phyloP scores from a whole-genome alignment of 2,797 vertebrate species.

The Lacerta viridis region DNA sequence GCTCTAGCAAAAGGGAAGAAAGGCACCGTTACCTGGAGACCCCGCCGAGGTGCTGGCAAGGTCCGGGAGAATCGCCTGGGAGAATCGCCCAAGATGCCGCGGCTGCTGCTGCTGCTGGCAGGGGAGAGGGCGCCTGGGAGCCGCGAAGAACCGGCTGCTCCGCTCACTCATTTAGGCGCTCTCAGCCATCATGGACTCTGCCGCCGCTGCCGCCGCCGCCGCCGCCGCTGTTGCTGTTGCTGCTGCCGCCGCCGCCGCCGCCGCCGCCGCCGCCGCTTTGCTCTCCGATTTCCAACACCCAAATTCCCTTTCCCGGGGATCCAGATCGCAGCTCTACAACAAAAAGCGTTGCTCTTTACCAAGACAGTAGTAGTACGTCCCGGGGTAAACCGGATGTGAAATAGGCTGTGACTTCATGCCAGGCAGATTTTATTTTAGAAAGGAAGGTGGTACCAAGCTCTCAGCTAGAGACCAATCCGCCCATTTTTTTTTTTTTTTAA shows the following conservation, averaged over 20 bases:
- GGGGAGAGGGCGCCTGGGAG: slow-evolving; percentile 84
- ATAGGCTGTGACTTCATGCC: slow-evolving; percentile 90
- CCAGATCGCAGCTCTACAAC: slow-evolving; percentile 79
- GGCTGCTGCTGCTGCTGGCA: slow-evolving; percentile 77
- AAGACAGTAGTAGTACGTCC: slow-evolving; percentile 85
- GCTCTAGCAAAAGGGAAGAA: not conserved
- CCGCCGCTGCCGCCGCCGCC: slow-evolving; percentile 48
- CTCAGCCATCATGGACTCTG: slow-evolving; percentile 88
- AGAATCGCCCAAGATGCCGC: slow-evolving; percentile 82
- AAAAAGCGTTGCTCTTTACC: slow-evolving; percentile 80
- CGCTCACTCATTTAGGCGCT: slow-evolving; percentile 82
- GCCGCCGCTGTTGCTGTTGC: slow-evolving; percentile 7
- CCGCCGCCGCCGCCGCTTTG: slow-evolving; percentile 71
- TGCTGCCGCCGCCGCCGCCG: slow-evolving; percentile 64
- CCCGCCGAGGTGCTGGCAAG: slow-evolving; percentile 67
- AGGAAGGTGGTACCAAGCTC: slow-evolving; percentile 90
- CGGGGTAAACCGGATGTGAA: slow-evolving; percentile 90
- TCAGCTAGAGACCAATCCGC: slow-evolving; percentile 91
- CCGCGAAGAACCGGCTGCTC: slow-evolving; percentile 75
- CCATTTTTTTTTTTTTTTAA: slow-evolving; percentile 80
- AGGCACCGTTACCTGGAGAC: slow-evolving; percentile 79
- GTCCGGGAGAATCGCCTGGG: slow-evolving; percentile 58
- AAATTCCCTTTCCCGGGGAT: slow-evolving; percentile 73
- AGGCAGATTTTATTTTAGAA: slow-evolving; percentile 90
- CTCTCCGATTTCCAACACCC: slow-evolving; percentile 74